A percentile compares a stretch with the other conserved stretches of the same genome.
Conservation (phyloP, 2,888 invertebrate genomes). For the Epinotia ramella region DNA sequence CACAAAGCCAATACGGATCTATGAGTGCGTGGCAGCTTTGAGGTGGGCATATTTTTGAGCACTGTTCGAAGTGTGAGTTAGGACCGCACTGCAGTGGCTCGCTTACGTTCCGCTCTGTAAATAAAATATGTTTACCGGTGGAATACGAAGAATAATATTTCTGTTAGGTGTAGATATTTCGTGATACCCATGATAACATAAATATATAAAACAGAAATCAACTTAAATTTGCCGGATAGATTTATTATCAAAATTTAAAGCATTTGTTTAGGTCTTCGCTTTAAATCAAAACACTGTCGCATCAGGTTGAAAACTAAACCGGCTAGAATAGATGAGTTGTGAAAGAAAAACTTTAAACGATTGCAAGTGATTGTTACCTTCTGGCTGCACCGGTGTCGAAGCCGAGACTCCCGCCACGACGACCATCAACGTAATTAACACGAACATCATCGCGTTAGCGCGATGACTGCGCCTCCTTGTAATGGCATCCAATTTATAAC, state of each 20-base stretch:
- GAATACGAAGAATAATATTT: not conserved
- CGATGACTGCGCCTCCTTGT: constrained; percentile 18
- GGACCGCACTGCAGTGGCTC: constrained; percentile 18
- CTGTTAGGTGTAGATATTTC: not conserved
- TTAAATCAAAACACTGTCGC: not conserved
- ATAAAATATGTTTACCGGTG: not conserved
- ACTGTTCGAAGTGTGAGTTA: constrained; percentile 48
- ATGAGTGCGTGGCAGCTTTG: constrained; percentile 13
- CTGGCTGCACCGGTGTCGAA: not conserved
- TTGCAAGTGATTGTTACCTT: constrained; percentile 14
- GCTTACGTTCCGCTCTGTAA: constrained; percentile 13
- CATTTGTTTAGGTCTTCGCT: not conserved
- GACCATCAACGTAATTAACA: constrained; percentile 6
- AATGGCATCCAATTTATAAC: constrained; percentile 31
- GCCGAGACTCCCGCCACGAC: constrained; percentile 25
- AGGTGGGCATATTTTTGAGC: constrained; percentile 30
- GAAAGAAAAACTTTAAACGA: not conserved
- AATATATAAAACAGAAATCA: not conserved
- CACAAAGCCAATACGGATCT: constrained; percentile 16
- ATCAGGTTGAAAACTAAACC: not conserved
- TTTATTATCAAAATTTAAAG: not conserved
- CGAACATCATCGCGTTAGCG: constrained; percentile 25
- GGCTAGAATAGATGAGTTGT: not conserved
- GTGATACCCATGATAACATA: not conserved
- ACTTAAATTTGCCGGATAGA: not conserved